phyloP scores from a whole-genome alignment of 2,113 vertebrate species.

The Halichoeres trimaculatus region DNA sequence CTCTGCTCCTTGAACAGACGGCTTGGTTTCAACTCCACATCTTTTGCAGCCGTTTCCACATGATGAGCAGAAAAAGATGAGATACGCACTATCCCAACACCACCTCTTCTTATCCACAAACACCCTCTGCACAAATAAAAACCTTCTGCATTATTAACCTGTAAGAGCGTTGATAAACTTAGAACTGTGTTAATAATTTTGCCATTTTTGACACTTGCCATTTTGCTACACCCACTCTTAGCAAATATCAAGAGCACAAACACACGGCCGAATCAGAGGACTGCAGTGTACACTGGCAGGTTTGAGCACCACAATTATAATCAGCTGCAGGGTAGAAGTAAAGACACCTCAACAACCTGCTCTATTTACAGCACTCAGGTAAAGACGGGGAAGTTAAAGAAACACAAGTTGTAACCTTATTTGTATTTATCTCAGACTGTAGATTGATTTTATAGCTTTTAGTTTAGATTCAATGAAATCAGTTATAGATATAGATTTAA shows the following conservation, averaged over 20 bases:
- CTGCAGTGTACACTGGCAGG: background rate
- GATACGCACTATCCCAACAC: background rate
- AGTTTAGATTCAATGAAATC: slow-evolving; percentile 3
- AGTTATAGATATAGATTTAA: background rate
- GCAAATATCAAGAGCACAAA: background rate
- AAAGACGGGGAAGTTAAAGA: background rate
- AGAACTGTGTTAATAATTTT: slow-evolving; percentile 16
- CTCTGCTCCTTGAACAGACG: slow-evolving; percentile 7
- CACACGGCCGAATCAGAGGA: background rate
- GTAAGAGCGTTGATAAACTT: slow-evolving; percentile 13
- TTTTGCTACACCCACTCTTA: slow-evolving; percentile 25
- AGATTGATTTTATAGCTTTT: slow-evolving; percentile 5
- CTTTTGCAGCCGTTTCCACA: background rate
- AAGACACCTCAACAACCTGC: slow-evolving; percentile 2
- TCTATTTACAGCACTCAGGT: slow-evolving; percentile 13
- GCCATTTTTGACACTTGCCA: slow-evolving; percentile 23
- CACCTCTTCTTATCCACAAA: background rate
- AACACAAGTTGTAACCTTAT: background rate
- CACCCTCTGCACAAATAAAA: slow-evolving; percentile 16
- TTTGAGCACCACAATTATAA: background rate
- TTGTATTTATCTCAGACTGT: background rate
- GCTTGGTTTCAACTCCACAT: slow-evolving; percentile 21
- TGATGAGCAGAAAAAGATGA: background rate
- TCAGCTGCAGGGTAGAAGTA: background rate
- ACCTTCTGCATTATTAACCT: background rate